These are phyloP conservation scores for Cecidostiba fungosa DNA, from an alignment of 2,888 invertebrate species.

Conservation along the genomic window DNA sequence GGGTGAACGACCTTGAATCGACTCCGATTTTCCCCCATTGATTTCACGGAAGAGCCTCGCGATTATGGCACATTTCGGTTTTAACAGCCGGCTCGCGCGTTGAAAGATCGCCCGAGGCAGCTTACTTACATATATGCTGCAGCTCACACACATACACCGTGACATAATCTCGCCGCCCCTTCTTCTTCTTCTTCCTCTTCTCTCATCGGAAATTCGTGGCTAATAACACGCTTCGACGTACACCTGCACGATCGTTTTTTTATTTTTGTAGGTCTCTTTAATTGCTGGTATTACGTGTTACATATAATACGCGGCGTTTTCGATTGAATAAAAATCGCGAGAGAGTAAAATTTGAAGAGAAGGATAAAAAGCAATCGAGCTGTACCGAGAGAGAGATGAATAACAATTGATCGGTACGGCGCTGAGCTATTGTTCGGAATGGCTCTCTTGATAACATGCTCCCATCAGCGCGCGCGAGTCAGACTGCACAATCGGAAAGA, in stretches of 20 bases:
- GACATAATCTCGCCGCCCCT: conserved; percentile 21
- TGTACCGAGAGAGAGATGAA: too few species aligned
- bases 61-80: conserved; percentile 31
- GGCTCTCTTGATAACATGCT: neutral
- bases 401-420: neutral
- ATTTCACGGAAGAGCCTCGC: conserved; percentile 31
- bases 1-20: conserved; percentile 59
- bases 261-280: neutral
- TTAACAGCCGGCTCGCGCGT: neutral
- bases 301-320: neutral
- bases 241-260: neutral
- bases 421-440: neutral
- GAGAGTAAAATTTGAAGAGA: too few species aligned
- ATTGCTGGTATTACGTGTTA: neutral
- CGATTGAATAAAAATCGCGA: neutral
- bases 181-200: neutral
- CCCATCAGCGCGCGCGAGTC: neutral
- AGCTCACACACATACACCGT: neutral
- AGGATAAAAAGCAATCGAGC: too few species aligned
- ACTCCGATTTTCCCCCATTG: conserved; percentile 40
- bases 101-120: conserved; percentile 17
- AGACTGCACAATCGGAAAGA: conserved; percentile 3
- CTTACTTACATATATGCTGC: neutral
- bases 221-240: conserved; percentile 27
- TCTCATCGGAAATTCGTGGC: conserved; percentile 28